Evolutionary conservation across 2,888 invertebrate species (phyloP).

Genomic region (Beris morrisii): DNA sequence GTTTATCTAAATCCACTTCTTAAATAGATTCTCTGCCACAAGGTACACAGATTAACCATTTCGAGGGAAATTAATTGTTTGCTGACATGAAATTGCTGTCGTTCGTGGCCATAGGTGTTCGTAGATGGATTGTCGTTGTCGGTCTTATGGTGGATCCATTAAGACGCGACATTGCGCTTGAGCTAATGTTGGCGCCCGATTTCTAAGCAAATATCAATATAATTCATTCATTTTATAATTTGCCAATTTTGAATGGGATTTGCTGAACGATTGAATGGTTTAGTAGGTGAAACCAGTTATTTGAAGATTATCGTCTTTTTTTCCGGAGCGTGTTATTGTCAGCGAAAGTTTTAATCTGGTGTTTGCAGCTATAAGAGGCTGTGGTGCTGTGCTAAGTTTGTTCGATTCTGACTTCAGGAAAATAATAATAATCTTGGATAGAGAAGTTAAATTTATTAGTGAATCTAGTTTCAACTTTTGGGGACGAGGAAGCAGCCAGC

Average conservation of each 20-base stretch:
- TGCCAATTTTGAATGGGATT: constrained; percentile 9
- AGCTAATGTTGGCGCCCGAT: constrained; percentile 27
- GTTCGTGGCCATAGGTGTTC: constrained; percentile 32
- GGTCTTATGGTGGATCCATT: constrained; percentile 24
- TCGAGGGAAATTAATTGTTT: constrained; percentile 40
- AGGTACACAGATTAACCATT: constrained; percentile 37
- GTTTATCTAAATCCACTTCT: constrained; percentile 36
- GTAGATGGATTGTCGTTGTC: constrained; percentile 12
- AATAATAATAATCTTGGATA: too few relatives aligned
- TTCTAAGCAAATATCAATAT: constrained; percentile 23
- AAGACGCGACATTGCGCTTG: constrained; percentile 23
- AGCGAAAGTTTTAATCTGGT: too few relatives aligned
- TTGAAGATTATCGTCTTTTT: too few relatives aligned
- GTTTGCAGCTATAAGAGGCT: too few relatives aligned
- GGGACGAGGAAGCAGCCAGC: too few relatives aligned
- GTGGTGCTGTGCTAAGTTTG: too few relatives aligned
- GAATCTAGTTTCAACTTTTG: too few relatives aligned
- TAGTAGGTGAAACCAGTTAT: too few relatives aligned
- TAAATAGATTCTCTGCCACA: constrained; percentile 31
- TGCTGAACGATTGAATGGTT: background rate
- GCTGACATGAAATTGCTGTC: constrained; percentile 37
- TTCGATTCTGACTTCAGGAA: too few relatives aligned
- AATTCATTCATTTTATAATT: constrained; percentile 22
- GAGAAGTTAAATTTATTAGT: too few relatives aligned
- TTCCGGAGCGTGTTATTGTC: too few relatives aligned